phyloP scores from a whole-genome alignment of 1,140 invertebrate genomes.

The Drosophila sechellia region DNA sequence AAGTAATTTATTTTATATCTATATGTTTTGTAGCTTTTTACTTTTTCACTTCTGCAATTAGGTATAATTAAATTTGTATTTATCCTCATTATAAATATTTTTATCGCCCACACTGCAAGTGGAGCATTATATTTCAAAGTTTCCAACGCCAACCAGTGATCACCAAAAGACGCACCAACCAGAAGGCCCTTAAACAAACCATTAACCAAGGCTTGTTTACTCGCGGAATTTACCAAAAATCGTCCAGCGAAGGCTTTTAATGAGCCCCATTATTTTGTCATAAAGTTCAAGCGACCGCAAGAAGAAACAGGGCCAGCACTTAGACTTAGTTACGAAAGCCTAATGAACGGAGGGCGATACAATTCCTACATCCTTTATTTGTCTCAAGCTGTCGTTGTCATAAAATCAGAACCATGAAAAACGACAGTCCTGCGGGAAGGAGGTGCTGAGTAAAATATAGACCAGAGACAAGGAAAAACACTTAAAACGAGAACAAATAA shows the following conservation, averaged over 20 bases:
- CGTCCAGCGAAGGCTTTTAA: constrained; percentile 40
- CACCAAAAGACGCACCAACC: constrained; percentile 23
- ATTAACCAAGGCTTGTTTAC: constrained; percentile 39
- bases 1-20: too few relatives aligned
- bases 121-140: constrained; percentile 22
- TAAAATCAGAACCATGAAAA: constrained; percentile 76
- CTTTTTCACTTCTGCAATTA: too few relatives aligned
- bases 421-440: constrained; percentile 15
- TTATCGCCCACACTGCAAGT: not conserved
- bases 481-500: constrained; percentile 74
- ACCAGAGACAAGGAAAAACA: constrained; percentile 46
- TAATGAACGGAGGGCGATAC: constrained; percentile 53
- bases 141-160: constrained; percentile 19
- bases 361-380: constrained; percentile 62
- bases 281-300: constrained; percentile 72
- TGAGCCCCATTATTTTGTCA: constrained; percentile 53
- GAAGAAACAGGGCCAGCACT: constrained; percentile 25
- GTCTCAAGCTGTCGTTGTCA: constrained; percentile 72
- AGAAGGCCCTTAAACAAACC: constrained; percentile 43
- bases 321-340: constrained; percentile 38
- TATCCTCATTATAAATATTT: not conserved
- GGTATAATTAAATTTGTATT: too few relatives aligned
- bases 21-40: too few relatives aligned
- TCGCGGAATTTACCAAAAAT: not conserved
- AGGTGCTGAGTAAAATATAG: constrained; percentile 14